Evolutionary conservation across 2,888 invertebrate species (phyloP), one percentile per base, ranked within the genome.

Genomic region (Fabriciana adippe): DNA sequence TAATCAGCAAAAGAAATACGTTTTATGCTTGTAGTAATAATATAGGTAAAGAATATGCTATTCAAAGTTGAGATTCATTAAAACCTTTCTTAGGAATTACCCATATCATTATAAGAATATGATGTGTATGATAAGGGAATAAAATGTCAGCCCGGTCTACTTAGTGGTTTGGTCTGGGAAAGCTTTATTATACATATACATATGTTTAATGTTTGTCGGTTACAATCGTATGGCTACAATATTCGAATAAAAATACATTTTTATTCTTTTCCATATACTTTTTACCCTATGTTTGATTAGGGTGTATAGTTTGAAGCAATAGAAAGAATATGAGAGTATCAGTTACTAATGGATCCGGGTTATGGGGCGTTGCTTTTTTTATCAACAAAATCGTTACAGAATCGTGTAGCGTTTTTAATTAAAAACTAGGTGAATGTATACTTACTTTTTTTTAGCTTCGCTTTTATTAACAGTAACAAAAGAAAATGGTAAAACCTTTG

Each of bases 381-480:
- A 11, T 35, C 5, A 47, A 15, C 15, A 57, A 59, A 59, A 47
- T 11, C 26, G 4, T 31, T 55, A 59, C n/a, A 54, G 45, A 59
- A 47, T 48, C 53, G 18, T 53, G 53, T 21, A 53, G 47, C 14
- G 18, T 54, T 57, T 67, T 63, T 67, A 57, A 67, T 63, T 67
- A 48, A 67, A 67, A 67, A 64, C 41, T 50, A 64, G 18, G 21
- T 21, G 13, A 50, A 45, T 56, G 21, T 45, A 6, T 26, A 56
- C 51, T 61, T 61, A 51, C 35, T 18, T 54, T 57, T 51, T 47
- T 66, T 59, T 59, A 63, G 13, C 63, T 26, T 45, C 26, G 6
- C 15, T 63, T 67, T 63, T 67, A 63, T 56, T 62, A 57, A 56
- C 47, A 63, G 53, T 48, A 67, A 67, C 57, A 67, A 63, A 67